A percentile compares a stretch with the other conserved stretches of the same genome.
Evolutionary conservation across 2,113 vertebrate genomes (phyloP).

Genomic region (Mobula hypostoma): DNA sequence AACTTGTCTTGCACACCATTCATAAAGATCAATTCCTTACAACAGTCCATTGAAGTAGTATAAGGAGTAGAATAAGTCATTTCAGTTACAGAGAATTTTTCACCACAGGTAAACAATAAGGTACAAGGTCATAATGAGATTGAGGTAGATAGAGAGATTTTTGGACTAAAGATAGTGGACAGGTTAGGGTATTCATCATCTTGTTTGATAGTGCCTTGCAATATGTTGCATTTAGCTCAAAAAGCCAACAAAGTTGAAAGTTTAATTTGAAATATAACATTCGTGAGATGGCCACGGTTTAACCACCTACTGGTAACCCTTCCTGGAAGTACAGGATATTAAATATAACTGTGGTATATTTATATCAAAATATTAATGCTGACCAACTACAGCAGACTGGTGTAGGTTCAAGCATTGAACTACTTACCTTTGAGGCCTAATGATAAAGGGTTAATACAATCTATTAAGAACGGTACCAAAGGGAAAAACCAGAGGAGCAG

Average conservation of each 20-base stretch:
- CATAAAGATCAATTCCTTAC: no score
- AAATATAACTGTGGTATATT: not conserved
- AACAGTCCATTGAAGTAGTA: no score
- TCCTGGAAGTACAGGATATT: not conserved
- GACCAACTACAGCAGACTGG: no score
- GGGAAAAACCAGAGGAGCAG: not conserved
- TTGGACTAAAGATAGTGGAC: not conserved
- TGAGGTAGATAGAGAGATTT: no score
- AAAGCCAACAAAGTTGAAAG: not conserved
- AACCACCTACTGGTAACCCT: not conserved
- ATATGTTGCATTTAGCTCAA: not conserved
- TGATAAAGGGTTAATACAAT: not conserved
- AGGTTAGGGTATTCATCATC: not conserved
- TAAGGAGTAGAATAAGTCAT: no score
- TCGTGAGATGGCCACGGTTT: not conserved
- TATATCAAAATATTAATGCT: not conserved
- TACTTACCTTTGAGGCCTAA: no score
- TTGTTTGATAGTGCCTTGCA: not conserved
- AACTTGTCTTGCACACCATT: no score
- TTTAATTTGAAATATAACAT: not conserved
- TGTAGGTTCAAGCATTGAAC: no score
- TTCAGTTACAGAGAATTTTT: no score
- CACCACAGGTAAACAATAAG: no score
- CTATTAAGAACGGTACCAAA: not conserved
- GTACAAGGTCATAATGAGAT: no score